Evolutionary conservation across 2,888 invertebrate species (phyloP), one percentile per base, ranked within the genome.

Genomic region (Apocheima hispidaria): DNA sequence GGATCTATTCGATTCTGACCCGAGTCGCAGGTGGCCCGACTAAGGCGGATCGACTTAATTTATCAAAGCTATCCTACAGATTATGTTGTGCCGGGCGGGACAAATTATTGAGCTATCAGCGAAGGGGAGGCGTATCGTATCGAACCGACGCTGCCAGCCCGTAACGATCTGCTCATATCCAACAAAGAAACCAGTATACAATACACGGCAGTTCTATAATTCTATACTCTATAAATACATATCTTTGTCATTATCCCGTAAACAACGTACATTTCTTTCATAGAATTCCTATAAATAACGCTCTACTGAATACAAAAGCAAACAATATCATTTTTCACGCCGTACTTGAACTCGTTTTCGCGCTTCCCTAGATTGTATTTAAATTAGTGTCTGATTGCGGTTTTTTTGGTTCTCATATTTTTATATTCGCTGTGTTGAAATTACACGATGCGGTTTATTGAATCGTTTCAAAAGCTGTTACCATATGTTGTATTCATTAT

Each of bases 61-160:
- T 75, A 75, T 79, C 71, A 76, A 72, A 73, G 72, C 69, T 71
- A 67, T 62, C 50, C 60, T 59, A 65, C 64, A 70, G 74, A 73
- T 72, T 74, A 78, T 70, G 64, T 64, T 69, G 61, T 64, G 56
- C 56, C 40, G 41, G 64, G 73, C 40, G 41, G 64, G 73, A 46
- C 33, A 53, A 35, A 59, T 58, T 58, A 59, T 33, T 33, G 38
- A 48, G 46, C 40, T 14, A 46, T 43, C 43, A 50, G 9, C 21
- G 50, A 52, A 46, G 23, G 30, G 38, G 28, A 10, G 18, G 35
- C 36, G n/a, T n/a, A n/a, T n/a, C 4, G 28, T 52, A 46, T 38
- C 43, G 14, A 33, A 30, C 35, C 2, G 28, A 10, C 30, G 26
- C 33, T 26, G 46, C 26, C 26, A 43, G 14, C 35, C 28, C n/a